A percentile compares a stretch with the other conserved stretches of the same genome.
Evolutionary conservation across 2,797 vertebrate genomes (phyloP).

Genomic region (Etheostoma perlongum): DNA sequence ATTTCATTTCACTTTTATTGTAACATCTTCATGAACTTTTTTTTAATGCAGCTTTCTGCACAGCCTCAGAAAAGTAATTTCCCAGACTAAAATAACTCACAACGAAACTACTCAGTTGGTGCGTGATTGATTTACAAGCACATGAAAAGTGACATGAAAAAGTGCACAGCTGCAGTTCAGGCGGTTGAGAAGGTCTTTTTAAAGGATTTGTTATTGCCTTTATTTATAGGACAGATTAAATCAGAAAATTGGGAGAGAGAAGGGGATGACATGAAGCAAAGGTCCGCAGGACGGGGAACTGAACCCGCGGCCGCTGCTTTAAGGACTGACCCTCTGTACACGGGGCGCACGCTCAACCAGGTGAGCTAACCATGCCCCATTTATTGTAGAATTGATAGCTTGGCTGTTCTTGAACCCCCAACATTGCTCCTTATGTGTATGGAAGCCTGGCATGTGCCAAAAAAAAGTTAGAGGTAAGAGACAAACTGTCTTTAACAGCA

Average conservation of each 20-base stretch:
- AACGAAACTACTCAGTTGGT: slow-evolving; percentile 5
- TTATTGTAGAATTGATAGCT: background rate
- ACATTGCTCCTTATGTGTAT: background rate
- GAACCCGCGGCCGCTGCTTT: too few species aligned
- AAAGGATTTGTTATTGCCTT: too few species aligned
- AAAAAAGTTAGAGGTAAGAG: too few species aligned
- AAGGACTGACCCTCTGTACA: too few species aligned
- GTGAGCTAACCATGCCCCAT: background rate
- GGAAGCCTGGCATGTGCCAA: too few species aligned
- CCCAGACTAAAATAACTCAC: background rate
- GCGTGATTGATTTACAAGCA: slow-evolving; percentile 11
- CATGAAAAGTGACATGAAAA: background rate
- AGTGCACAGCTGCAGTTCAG: background rate
- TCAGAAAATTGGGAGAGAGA: too few species aligned
- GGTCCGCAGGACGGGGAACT: too few species aligned
- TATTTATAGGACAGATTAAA: too few species aligned
- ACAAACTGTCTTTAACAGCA: too few species aligned
- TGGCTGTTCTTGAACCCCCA: background rate
- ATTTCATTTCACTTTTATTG: slow-evolving; percentile 45
- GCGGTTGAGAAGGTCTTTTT: background rate
- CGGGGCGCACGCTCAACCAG: too few species aligned
- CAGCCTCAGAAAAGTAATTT: background rate
- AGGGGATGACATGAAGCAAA: too few species aligned
- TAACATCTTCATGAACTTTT: slow-evolving; percentile 21
- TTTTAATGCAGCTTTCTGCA: slow-evolving; percentile 12